Conservation (phyloP, 2,113 vertebrate genomes). For the Paradoxurus hermaphroditus region DNA sequence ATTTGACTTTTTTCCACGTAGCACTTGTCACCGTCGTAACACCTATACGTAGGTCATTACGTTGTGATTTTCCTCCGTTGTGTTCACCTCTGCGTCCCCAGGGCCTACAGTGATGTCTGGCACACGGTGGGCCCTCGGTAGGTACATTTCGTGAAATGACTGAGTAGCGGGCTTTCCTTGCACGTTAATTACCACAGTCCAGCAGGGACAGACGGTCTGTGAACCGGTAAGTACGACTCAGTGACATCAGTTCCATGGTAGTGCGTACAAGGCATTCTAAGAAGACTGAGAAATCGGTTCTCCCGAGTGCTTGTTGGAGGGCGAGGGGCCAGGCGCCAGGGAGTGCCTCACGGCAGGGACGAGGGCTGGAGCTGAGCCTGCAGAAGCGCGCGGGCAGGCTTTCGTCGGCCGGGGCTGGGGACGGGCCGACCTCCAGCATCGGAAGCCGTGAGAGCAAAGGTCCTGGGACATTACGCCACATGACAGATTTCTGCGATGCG, state of each 20-base stretch:
- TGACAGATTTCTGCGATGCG: not conserved
- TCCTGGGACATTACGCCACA: not conserved
- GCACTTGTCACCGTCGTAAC: not conserved
- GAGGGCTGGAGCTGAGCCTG: not conserved
- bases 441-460: not conserved
- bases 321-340: fast-evolving
- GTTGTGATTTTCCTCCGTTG: not conserved
- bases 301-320: not conserved
- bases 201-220: not conserved
- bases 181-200: not conserved
- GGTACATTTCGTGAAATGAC: not conserved
- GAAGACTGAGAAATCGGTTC: not conserved
- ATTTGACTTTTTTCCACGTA: not conserved
- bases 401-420: not conserved
- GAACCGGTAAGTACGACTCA: not conserved
- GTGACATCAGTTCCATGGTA: not conserved
- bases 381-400: too few species aligned
- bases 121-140: not conserved
- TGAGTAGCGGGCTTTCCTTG: not conserved
- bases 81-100: not conserved
- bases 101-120: not conserved
- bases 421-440: not conserved
- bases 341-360: not conserved
- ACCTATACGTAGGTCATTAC: not conserved
- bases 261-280: not conserved